phyloP scores from a whole-genome alignment of 1,140 invertebrate species.

The Cherax quadricarinatus region DNA sequence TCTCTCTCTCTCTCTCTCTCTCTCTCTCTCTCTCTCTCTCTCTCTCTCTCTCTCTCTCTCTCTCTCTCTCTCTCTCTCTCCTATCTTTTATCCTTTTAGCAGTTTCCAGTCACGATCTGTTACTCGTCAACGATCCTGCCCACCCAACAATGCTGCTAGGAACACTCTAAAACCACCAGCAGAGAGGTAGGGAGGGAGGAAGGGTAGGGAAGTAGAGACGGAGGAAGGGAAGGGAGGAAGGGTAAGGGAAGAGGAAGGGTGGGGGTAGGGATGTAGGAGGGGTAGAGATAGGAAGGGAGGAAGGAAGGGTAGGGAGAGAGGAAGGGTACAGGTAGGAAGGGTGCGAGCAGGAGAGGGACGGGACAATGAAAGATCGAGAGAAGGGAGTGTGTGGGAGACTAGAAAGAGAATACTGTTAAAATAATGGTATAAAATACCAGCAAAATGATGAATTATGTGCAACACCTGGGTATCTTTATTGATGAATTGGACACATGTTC shows the following conservation, averaged over 20 bases:
- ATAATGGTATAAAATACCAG: too few relatives aligned
- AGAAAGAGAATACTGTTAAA: too few relatives aligned
- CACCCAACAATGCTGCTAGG: conserved; percentile 12
- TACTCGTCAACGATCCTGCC: conserved; percentile 24
- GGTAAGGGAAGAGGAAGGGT: too few relatives aligned
- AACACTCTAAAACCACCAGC: background rate
- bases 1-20: background rate
- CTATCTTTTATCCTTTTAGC: conserved; percentile 39
- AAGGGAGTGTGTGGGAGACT: too few relatives aligned
- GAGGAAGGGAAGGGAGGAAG: background rate
- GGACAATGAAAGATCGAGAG: too few relatives aligned
- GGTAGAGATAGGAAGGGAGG: background rate
- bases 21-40: background rate
- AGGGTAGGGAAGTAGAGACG: background rate
- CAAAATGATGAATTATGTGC: too few relatives aligned
- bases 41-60: background rate
- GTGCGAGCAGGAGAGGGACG: background rate
- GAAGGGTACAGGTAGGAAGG: background rate
- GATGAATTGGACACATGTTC: too few relatives aligned
- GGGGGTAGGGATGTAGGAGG: background rate
- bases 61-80: background rate
- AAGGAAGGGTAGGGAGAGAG: too few relatives aligned
- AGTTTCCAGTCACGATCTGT: conserved; percentile 42
- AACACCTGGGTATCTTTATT: too few relatives aligned
- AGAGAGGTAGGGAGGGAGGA: background rate